A percentile compares a stretch with the other conserved stretches of the same genome.
Conservation (phyloP, 2,113 vertebrate species). For the Salvator merianae region DNA sequence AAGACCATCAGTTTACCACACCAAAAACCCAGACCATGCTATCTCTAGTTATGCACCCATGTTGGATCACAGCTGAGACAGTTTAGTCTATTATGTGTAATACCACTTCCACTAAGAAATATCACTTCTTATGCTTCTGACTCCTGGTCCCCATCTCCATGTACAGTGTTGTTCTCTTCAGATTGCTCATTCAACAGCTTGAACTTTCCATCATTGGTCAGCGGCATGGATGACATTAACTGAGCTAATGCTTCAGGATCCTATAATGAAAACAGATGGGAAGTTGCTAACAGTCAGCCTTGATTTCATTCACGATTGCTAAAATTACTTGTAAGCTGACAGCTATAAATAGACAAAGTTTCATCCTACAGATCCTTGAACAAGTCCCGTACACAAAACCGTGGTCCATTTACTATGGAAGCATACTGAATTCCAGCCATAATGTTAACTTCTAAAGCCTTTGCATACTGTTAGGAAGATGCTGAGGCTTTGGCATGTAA, state of each 20-base stretch:
- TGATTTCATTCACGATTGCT: background rate
- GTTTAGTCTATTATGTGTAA: background rate
- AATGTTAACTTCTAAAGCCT: background rate
- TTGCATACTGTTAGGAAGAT: background rate
- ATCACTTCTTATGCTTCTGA: constrained; percentile 85
- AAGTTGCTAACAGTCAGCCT: background rate
- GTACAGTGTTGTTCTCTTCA: constrained; percentile 62
- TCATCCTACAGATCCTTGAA: background rate
- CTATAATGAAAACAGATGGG: constrained; percentile 63
- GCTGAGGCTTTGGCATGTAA: background rate
- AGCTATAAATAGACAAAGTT: background rate
- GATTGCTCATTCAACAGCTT: constrained; percentile 82
- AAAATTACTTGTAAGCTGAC: background rate
- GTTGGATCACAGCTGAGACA: background rate
- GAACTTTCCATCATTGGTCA: constrained; percentile 94
- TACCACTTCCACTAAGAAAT: background rate
- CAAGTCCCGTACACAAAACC: background rate
- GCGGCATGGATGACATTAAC: constrained; percentile 90
- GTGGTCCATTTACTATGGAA: background rate
- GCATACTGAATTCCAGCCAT: background rate
- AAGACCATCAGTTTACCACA: constrained; percentile 40
- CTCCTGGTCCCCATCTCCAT: constrained; percentile 81
- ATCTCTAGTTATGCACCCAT: rapidly evolving
- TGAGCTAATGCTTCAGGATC: constrained; percentile 91
- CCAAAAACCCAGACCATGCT: background rate